Percentiles rank a stretch among this genome's conserved stretches.
These are phyloP conservation scores for Drosophila sechellia DNA, from an alignment of 1,140 invertebrate species.

Conservation along the genomic window DNA sequence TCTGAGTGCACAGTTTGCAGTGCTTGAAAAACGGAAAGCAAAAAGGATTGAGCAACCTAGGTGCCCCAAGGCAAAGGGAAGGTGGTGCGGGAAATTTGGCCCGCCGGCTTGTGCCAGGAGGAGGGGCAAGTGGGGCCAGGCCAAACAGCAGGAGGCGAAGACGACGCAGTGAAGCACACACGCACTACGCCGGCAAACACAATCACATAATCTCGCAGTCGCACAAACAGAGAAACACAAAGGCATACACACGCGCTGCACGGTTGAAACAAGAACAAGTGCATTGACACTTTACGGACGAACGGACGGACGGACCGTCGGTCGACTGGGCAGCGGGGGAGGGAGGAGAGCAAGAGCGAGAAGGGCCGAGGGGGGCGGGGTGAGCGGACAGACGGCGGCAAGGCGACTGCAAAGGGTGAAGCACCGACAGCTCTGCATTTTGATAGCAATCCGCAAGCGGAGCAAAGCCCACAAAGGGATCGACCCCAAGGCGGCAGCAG, in stretches of 20 bases:
- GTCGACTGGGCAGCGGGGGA: constrained; percentile 1
- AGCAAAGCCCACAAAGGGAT: constrained; percentile 46
- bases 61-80: constrained; percentile 9
- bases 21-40: constrained; percentile 77
- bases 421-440: constrained; percentile 66
- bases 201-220: constrained; percentile 38
- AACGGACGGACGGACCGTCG: constrained; percentile 14
- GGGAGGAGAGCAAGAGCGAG: constrained; percentile 6
- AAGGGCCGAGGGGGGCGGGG: constrained; percentile 4
- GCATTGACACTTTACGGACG: constrained; percentile 78
- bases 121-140: constrained; percentile 9
- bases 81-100: background rate
- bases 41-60: constrained; percentile 76
- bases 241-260: constrained; percentile 8
- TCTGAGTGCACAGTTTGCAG: constrained; percentile 35
- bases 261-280: constrained; percentile 77
- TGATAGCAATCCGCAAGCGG: constrained; percentile 61
- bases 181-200: constrained; percentile 52
- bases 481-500: constrained; percentile 36
- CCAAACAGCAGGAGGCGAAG: constrained; percentile 79
- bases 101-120: background rate
- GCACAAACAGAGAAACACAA: constrained; percentile 23
- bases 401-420: constrained; percentile 72
- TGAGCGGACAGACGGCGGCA: constrained; percentile 47
- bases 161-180: constrained; percentile 72